phyloP scores from a whole-genome alignment of 2,888 invertebrate species.

The Hypsopygia costalis region DNA sequence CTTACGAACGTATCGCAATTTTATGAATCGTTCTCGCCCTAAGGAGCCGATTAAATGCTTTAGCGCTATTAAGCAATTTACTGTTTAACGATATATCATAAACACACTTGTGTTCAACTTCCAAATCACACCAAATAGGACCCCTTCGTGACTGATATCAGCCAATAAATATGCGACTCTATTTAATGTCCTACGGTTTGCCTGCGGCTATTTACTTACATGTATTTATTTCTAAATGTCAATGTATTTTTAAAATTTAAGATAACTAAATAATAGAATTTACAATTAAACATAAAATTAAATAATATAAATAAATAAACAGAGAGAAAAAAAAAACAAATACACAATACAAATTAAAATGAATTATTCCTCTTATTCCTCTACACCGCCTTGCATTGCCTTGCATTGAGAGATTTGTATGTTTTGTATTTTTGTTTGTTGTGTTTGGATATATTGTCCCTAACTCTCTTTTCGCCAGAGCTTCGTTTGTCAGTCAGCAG shows the following conservation, averaged over 20 bases:
- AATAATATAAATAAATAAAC: too few relatives aligned
- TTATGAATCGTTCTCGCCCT: slow-evolving; percentile 10
- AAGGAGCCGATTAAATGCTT: slow-evolving; percentile 21
- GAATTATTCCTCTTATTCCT: too few relatives aligned
- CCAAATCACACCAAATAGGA: neutral
- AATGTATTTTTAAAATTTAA: too few relatives aligned
- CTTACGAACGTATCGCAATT: slow-evolving; percentile 9
- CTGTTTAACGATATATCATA: slow-evolving; percentile 13
- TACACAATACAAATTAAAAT: neutral
- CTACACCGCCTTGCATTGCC: too few relatives aligned
- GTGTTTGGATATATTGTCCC: too few relatives aligned
- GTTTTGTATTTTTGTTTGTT: too few relatives aligned
- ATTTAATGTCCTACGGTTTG: neutral
- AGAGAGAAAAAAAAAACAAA: too few relatives aligned
- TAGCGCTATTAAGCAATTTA: slow-evolving; percentile 21
- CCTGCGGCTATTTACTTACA: neutral
- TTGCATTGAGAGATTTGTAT: too few relatives aligned
- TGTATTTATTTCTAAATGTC: neutral
- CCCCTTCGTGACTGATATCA: neutral
- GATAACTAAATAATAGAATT: too few relatives aligned
- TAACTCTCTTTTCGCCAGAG: too few relatives aligned
- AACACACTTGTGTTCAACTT: slow-evolving; percentile 9
- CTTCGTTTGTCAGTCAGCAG: too few relatives aligned
- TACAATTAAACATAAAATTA: too few relatives aligned
- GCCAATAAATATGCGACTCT: neutral